Percentiles rank a stretch among this genome's conserved stretches.
Evolutionary conservation across 2,888 invertebrate genomes (phyloP).

Genomic region (Nineta flava): DNA sequence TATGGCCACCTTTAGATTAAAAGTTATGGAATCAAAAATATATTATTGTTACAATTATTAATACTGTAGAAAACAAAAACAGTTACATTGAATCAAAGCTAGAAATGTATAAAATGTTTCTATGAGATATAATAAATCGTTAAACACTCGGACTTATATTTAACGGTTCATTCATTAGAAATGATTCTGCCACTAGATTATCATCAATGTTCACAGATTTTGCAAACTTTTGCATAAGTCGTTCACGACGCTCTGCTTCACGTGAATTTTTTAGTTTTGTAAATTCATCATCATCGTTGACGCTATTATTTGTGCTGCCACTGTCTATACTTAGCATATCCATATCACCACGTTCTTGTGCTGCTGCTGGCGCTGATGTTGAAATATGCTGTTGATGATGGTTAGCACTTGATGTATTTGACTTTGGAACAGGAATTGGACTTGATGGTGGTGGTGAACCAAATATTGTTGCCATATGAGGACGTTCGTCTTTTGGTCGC

Average conservation of each 20-base stretch:
- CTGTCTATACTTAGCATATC: constrained; percentile 26
- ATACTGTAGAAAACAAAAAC: too few relatives aligned
- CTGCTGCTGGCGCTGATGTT: constrained; percentile 15
- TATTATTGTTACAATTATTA: too few relatives aligned
- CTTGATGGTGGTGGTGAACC: constrained; percentile 24
- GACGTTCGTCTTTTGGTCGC: constrained; percentile 40
- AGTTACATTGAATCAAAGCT: too few relatives aligned
- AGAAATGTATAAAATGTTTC: too few relatives aligned
- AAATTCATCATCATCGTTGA: constrained; percentile 45
- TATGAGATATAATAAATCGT: too few relatives aligned
- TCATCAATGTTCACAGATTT: constrained; percentile 34
- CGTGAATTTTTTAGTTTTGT: constrained; percentile 49
- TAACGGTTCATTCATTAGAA: too few relatives aligned
- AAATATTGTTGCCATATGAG: constrained; percentile 48
- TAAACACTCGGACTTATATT: too few relatives aligned
- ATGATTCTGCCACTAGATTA: too few relatives aligned
- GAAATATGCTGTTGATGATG: constrained; percentile 15
- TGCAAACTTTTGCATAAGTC: constrained; percentile 41
- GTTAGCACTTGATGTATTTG: constrained; percentile 19
- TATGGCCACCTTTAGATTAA: too few relatives aligned
- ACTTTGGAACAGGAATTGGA: constrained; percentile 34
- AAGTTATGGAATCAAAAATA: too few relatives aligned
- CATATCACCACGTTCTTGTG: constrained; percentile 5
- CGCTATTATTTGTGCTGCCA: constrained; percentile 23
- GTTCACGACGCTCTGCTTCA: constrained; percentile 49